Conservation (phyloP, 2,113 vertebrate species). For the Diphyllodes magnificus region DNA sequence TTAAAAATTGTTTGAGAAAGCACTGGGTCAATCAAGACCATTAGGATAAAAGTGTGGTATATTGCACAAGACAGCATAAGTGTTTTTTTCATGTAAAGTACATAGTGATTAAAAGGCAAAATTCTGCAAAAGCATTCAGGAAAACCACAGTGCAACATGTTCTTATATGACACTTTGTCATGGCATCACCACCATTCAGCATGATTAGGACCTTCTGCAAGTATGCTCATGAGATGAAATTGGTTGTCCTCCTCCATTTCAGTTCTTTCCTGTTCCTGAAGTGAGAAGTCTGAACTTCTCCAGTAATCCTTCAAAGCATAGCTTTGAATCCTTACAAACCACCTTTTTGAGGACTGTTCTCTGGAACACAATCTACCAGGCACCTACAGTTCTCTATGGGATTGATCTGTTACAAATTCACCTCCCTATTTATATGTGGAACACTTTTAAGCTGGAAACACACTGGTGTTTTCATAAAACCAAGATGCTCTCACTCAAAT, state of each 20-base stretch:
- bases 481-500: not conserved
- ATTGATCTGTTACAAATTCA: not conserved
- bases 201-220: not conserved
- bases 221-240: not conserved
- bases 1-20: not conserved
- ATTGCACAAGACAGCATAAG: accelerated
- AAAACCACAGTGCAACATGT: not conserved
- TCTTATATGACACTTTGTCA: not conserved
- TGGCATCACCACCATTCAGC: not conserved
- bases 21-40: not conserved
- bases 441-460: not conserved
- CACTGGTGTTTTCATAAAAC: not conserved
- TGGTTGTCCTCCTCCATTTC: not conserved
- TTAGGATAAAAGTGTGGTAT: not conserved
- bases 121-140: not conserved
- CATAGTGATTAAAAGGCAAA: not conserved
- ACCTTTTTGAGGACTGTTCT: not conserved
- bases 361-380: not conserved
- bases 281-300: not conserved
- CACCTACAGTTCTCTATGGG: not conserved
- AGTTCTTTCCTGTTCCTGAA: not conserved
- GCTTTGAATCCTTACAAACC: not conserved
- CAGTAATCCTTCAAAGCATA: not conserved
- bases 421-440: not conserved
- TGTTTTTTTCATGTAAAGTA: not conserved